These are phyloP conservation scores for Onthophagus taurus DNA, from an alignment of 1,140 invertebrate species.

Conservation along the genomic window DNA sequence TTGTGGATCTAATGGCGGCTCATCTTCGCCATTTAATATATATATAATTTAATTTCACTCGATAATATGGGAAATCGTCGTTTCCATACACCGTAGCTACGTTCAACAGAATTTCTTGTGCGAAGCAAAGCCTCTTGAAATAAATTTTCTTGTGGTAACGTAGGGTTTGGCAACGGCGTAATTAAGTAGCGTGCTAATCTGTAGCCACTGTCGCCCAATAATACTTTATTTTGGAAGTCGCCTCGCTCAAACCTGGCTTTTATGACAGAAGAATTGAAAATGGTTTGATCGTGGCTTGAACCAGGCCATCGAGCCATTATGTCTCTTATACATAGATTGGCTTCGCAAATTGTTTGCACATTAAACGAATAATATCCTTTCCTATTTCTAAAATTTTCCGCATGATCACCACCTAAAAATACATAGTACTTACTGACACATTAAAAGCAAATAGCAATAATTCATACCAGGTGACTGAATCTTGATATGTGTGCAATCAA, in stretches of 20 bases:
- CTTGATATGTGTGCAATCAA: constrained; percentile 31
- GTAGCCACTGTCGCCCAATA: constrained; percentile 14
- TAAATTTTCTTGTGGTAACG: constrained; percentile 18
- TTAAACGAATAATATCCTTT: constrained; percentile 32
- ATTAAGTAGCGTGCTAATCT: constrained; percentile 20
- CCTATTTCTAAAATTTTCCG: constrained; percentile 25
- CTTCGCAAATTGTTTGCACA: constrained; percentile 28
- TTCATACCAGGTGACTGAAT: constrained; percentile 16
- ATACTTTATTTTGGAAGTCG: constrained; percentile 23
- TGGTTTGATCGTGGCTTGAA: constrained; percentile 15
- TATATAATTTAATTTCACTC: constrained; percentile 23
- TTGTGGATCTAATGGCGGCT: too few relatives aligned
- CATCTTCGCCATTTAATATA: constrained; percentile 22
- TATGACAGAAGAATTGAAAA: constrained; percentile 18
- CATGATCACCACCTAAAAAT: constrained; percentile 12
- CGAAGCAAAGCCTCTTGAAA: constrained; percentile 30
- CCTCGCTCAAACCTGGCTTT: background rate
- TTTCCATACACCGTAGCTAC: constrained; percentile 34
- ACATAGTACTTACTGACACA: too few relatives aligned
- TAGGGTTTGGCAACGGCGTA: constrained; percentile 24
- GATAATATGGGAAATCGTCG: constrained; percentile 32
- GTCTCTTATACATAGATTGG: constrained; percentile 30
- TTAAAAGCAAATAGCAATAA: too few relatives aligned
- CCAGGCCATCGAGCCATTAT: constrained; percentile 36
- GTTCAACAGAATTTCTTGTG: constrained; percentile 35